Evolutionary conservation across 2,113 vertebrate genomes (phyloP).

Genomic region (Ailurus styani): DNA sequence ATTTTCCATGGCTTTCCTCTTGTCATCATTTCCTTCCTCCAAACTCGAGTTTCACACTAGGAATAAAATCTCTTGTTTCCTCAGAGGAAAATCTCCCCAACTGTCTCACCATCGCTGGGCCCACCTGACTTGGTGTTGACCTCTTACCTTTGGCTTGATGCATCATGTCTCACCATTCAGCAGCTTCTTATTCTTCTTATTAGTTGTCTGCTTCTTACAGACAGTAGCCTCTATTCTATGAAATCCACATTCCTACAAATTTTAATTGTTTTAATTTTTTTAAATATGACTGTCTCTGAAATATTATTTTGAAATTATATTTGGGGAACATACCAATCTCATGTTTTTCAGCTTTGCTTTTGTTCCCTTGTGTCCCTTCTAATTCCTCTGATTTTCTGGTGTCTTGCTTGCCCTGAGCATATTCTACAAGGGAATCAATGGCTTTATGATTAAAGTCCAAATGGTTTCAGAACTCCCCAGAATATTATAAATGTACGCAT

Average conservation of each 20-base stretch:
- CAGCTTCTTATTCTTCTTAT: neutral
- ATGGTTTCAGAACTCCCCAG: constrained; percentile 13
- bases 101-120: neutral
- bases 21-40: neutral
- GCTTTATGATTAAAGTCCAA: constrained; percentile 12
- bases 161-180: neutral
- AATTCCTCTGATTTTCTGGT: neutral
- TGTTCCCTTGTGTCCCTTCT: neutral
- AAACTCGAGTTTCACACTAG: neutral
- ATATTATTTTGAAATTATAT: constrained; percentile 12
- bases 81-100: neutral
- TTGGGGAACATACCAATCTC: neutral
- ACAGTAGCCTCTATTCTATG: neutral
- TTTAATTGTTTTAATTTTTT: neutral
- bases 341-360: neutral
- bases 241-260: neutral
- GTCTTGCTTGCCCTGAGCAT: constrained; percentile 9
- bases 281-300: neutral
- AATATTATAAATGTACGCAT: constrained; percentile 37
- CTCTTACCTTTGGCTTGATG: neutral
- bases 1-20: neutral
- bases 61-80: neutral
- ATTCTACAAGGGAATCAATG: constrained; percentile 15
- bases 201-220: neutral
- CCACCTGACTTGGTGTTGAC: neutral